Conservation (phyloP, 2,113 vertebrate species). For the Silurus glanis region DNA sequence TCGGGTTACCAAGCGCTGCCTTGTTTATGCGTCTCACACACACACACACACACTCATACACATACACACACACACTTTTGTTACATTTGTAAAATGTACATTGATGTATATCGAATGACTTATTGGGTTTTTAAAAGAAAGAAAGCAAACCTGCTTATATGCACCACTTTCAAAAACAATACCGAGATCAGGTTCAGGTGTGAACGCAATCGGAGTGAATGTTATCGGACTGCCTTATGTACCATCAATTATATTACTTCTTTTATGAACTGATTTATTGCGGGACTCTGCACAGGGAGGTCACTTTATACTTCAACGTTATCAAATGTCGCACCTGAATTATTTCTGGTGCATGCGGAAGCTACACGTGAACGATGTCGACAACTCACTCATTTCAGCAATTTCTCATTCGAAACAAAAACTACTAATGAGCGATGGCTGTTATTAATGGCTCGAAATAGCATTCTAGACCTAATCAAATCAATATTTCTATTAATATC, state of each 20-base stretch:
- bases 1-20: conserved; percentile 11
- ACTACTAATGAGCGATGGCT: neutral
- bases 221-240: neutral
- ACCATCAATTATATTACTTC: neutral
- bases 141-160: neutral
- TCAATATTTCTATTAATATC: too few species aligned
- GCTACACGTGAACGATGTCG: neutral
- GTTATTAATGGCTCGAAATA: neutral
- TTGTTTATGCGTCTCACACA: conserved; percentile 9
- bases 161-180: neutral
- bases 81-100: neutral
- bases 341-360: neutral
- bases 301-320: neutral
- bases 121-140: neutral
- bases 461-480: neutral
- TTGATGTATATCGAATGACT: neutral
- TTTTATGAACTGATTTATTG: neutral
- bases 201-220: neutral
- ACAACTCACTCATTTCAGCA: neutral
- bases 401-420: too few species aligned
- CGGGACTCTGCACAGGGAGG: neutral
- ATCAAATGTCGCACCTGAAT: neutral
- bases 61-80: conserved; percentile 35
- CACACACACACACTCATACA: too few species aligned
- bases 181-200: neutral